These are phyloP conservation scores for Phortica magna DNA, from an alignment of 2,888 invertebrate genomes.

Conservation along the genomic window DNA sequence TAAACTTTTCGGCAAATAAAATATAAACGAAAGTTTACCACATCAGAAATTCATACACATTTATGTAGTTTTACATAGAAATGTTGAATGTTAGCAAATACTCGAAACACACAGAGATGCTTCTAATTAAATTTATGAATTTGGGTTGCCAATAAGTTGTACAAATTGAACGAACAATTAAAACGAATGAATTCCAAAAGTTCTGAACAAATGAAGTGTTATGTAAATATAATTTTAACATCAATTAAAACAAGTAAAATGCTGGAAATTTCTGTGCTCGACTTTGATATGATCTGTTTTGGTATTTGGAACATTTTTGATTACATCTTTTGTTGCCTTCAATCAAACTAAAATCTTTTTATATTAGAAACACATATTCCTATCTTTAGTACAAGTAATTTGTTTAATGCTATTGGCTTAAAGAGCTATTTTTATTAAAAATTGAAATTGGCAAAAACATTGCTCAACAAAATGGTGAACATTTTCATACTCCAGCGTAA, in stretches of 20 bases:
- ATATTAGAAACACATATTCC: no score
- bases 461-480: no score
- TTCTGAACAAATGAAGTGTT: slow-evolving; percentile 56
- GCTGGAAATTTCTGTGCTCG: not conserved
- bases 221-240: slow-evolving; percentile 52
- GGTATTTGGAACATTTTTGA: no score
- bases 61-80: not conserved
- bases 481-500: no score
- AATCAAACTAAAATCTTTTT: no score
- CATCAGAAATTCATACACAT: not conserved
- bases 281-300: not conserved
- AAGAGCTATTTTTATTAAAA: no score
- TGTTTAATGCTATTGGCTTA: no score
- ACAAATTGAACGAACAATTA: not conserved
- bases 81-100: not conserved
- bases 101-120: slow-evolving; percentile 41
- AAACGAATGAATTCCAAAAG: not conserved
- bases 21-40: not conserved
- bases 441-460: no score
- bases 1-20: not conserved
- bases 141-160: slow-evolving; percentile 51
- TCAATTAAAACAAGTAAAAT: slow-evolving; percentile 24
- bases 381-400: no score
- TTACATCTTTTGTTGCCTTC: no score
- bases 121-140: slow-evolving; percentile 64